Evolutionary conservation across 2,888 invertebrate genomes (phyloP).

Genomic region (Rhingia campestris): DNA sequence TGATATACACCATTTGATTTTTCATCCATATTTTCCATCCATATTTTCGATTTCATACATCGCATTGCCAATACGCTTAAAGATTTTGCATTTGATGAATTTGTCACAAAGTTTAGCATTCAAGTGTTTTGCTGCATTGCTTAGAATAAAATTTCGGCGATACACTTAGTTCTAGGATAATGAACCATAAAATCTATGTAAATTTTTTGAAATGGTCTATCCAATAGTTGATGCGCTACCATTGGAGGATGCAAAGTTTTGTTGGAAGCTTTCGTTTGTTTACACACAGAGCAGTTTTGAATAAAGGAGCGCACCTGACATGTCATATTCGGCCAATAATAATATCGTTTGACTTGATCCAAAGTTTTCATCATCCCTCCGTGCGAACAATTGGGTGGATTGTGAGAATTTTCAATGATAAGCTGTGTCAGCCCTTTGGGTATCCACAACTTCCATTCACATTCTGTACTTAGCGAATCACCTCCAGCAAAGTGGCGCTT

Average conservation of each 20-base stretch:
- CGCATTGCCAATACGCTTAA: no score
- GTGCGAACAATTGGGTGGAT: neutral
- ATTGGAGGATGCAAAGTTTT: neutral
- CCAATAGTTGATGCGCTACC: neutral
- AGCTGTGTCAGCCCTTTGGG: neutral
- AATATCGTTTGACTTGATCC: neutral
- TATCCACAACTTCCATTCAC: slow-evolving; percentile 1
- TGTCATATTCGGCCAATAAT: neutral
- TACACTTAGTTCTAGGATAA: neutral
- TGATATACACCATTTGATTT: no score
- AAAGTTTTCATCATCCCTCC: slow-evolving; percentile 2
- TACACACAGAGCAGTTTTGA: neutral
- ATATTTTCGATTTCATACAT: no score
- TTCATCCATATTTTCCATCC: no score
- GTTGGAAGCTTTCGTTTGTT: neutral
- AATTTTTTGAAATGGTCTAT: slow-evolving; percentile 13
- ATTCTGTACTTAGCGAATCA: neutral
- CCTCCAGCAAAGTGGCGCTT: neutral
- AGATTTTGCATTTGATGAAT: no score
- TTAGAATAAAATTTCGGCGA: no score
- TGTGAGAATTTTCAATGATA: slow-evolving; percentile 2
- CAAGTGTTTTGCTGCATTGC: no score
- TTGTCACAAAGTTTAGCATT: no score
- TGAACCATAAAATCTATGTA: slow-evolving; percentile 17
- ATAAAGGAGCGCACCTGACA: neutral